Conservation (phyloP, 2,113 vertebrate genomes). For the Stercorarius parasiticus region DNA sequence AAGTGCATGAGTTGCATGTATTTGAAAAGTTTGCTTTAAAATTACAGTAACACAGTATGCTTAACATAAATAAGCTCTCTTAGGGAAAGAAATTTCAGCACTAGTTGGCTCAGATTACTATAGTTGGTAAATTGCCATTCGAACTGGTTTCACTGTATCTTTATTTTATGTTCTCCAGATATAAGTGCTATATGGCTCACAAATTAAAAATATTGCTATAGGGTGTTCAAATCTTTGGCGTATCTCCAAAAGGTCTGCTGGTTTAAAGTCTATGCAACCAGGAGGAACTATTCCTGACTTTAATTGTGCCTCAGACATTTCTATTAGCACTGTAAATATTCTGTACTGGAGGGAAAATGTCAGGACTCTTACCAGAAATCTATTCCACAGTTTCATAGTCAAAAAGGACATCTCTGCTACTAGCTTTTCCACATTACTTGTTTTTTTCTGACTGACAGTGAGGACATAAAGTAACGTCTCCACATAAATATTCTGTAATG, state of each 20-base stretch:
- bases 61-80: neutral
- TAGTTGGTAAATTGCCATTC: neutral
- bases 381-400: neutral
- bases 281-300: neutral
- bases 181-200: neutral
- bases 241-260: neutral
- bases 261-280: neutral
- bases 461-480: neutral
- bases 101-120: neutral
- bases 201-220: neutral
- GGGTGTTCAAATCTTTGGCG: neutral
- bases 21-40: neutral
- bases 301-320: neutral
- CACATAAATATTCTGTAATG: neutral
- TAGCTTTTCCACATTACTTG: neutral
- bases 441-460: neutral
- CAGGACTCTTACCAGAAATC: neutral
- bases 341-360: neutral
- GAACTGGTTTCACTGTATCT: neutral
- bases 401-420: neutral
- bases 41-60: neutral
- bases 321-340: conserved; percentile 31
- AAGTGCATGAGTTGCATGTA: fast-evolving
- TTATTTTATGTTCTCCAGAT: neutral
- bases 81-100: neutral